Conservation (phyloP, 2,797 vertebrate genomes). For the Artibeus jamaicensis region DNA sequence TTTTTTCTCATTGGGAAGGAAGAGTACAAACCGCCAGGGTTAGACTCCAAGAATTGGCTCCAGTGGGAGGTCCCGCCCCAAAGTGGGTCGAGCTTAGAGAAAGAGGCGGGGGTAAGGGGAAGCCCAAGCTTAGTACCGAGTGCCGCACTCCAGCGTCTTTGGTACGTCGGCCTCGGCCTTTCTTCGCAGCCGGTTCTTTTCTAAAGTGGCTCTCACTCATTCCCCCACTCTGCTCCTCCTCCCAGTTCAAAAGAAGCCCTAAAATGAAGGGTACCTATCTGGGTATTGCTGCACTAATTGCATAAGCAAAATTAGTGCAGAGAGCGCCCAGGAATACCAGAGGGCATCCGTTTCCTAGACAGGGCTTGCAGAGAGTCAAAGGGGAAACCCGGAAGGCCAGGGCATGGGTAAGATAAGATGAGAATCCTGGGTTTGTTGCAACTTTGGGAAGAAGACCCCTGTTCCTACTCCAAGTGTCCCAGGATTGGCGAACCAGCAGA, state of each 20-base stretch:
- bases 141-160: neutral
- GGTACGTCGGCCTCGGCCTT: slow-evolving; percentile 24
- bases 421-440: slow-evolving; percentile 3
- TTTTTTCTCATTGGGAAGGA: slow-evolving; percentile 80
- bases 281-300: slow-evolving; percentile 15
- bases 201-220: neutral
- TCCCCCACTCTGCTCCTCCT: neutral
- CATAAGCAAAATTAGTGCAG: neutral
- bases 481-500: neutral
- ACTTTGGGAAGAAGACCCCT: slow-evolving; percentile 17
- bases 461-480: neutral
- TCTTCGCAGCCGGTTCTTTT: neutral
- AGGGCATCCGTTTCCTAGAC: slow-evolving; percentile 1
- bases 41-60: slow-evolving; percentile 66
- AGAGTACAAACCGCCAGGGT: slow-evolving; percentile 78
- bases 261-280: slow-evolving; percentile 12
- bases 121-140: neutral
- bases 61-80: slow-evolving; percentile 60
- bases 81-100: slow-evolving; percentile 54
- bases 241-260: neutral
- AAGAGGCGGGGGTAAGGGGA: slow-evolving; percentile 55
- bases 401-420: neutral
- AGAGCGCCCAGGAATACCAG: slow-evolving; percentile 9
- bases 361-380: neutral
- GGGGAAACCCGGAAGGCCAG: neutral